Evolutionary conservation across 2,113 vertebrate genomes (phyloP), one percentile per base, ranked within the genome.

Genomic region (Hystrix brachyura): DNA sequence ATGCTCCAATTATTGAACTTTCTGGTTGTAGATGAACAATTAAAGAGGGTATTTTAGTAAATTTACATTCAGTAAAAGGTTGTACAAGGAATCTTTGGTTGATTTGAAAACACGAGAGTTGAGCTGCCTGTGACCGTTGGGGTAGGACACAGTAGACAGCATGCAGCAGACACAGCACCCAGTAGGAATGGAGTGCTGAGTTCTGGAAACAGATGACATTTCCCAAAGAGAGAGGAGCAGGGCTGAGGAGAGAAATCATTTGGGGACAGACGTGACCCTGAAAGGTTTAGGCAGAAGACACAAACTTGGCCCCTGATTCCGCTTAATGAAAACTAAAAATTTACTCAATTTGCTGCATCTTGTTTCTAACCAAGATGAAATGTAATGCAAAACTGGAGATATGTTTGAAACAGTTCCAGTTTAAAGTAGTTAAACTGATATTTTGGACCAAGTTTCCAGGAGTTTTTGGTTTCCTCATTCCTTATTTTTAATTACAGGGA

Each of bases 351-450:
- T 4, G 27, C 83, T 32, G 46, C 23, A 57, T 67, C 25, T 34
- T 76, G 10, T 74, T 96, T 89, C 59, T 80, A 14, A 85, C 17
- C 10, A 53, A 87, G 38, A 27, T 14, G 21, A 87, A 91, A 82
- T 60, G 83, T 82, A 96, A 95, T 78, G 46, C 87, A 80, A 82
- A 55, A 72, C 46, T 3, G 14, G 25, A 69, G 29, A 95, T 87
- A 55, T 0, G 23, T 94, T 90, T 94, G 2, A 84, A 53, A 46
- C 4, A 88, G 88, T 94, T 97, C 29, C 5, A 90, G 13, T 93
- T 69, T 93, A 43, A 82, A 81, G 67, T 84, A 7, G 2, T 67
- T 85, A 87, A 65, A n/a, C 23, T 96, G 84, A 57, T 53, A 32
- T 91, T 92, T 97, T 69, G 21, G 27, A 29, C 7, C 27, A 87